Conservation (phyloP, 2,113 vertebrate genomes). For the Falco punctatus region DNA sequence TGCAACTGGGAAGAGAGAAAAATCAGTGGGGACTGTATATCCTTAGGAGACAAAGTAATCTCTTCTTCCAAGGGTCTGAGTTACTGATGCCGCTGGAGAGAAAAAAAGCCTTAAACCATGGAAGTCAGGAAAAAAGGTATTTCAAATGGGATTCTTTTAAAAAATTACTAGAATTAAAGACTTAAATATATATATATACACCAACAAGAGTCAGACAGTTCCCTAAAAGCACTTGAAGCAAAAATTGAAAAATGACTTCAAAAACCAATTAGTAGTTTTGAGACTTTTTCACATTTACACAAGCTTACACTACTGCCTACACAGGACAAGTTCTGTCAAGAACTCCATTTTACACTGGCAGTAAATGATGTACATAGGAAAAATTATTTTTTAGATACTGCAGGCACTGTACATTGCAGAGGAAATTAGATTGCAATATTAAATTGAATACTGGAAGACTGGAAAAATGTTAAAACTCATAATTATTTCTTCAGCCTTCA, state of each 20-base stretch:
- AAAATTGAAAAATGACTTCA: not conserved
- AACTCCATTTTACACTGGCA: not conserved
- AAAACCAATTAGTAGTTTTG: not conserved
- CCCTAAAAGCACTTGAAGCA: not conserved
- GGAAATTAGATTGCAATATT: not conserved
- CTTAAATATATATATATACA: not conserved
- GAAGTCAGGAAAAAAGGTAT: not conserved
- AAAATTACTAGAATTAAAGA: not conserved
- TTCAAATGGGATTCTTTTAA: not conserved
- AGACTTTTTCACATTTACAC: not conserved
- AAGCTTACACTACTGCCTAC: not conserved
- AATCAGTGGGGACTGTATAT: rapidly evolving
- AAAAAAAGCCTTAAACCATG: not conserved
- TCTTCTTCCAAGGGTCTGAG: not conserved
- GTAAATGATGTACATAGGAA: not conserved
- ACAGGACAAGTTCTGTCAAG: not conserved
- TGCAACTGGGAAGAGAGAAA: not conserved
- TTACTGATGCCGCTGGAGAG: not conserved
- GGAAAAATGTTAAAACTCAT: not conserved
- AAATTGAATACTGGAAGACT: not conserved
- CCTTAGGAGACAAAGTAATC: not conserved
- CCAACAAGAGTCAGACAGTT: not conserved
- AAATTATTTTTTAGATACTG: not conserved
- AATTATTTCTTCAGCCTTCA: not conserved
- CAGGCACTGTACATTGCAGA: not conserved